A percentile compares a stretch with the other conserved stretches of the same genome.
Evolutionary conservation across 30 jellyfish, hydroid and myxozoan species (phyloP).

Genomic region (Turritopsis rubra): DNA sequence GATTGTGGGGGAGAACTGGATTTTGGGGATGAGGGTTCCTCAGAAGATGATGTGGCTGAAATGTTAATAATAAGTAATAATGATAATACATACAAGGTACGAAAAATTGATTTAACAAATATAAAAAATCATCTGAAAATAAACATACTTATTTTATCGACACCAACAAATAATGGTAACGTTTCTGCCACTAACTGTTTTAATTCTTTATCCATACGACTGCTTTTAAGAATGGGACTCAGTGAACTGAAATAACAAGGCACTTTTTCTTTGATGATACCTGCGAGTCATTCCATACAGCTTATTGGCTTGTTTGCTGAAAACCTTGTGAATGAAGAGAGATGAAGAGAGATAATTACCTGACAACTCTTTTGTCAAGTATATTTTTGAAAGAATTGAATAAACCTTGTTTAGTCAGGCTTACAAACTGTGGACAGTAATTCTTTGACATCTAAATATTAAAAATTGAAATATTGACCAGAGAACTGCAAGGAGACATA

Average conservation of each 20-base stretch:
- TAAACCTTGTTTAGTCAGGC: slow-evolving; percentile 64
- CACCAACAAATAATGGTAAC: slow-evolving; percentile 31
- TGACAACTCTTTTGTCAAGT: slow-evolving; percentile 89
- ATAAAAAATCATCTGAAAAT: not conserved
- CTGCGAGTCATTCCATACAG: no score
- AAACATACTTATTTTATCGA: slow-evolving; percentile 2
- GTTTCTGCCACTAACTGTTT: slow-evolving; percentile 60
- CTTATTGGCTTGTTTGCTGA: no score
- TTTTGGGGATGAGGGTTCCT: slow-evolving; percentile 48
- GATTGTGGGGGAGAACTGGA: slow-evolving; percentile 21
- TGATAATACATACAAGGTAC: not conserved
- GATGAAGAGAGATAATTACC: slow-evolving; percentile 39
- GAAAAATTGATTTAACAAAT: not conserved
- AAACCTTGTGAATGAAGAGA: no score
- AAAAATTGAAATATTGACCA: not conserved
- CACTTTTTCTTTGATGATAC: no score
- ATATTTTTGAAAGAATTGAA: slow-evolving; percentile 62
- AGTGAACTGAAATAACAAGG: slow-evolving; percentile 44
- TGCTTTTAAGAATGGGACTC: slow-evolving; percentile 65
- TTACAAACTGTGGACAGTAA: slow-evolving; percentile 49
- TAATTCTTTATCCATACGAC: slow-evolving; percentile 64
- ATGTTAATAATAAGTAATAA: not conserved
- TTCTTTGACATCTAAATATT: slow-evolving; percentile 48
- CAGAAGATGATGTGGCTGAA: slow-evolving; percentile 38
- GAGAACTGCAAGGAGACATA: not conserved